phyloP scores from a whole-genome alignment of 1,140 invertebrate genomes.

The Pteromalus puparum region DNA sequence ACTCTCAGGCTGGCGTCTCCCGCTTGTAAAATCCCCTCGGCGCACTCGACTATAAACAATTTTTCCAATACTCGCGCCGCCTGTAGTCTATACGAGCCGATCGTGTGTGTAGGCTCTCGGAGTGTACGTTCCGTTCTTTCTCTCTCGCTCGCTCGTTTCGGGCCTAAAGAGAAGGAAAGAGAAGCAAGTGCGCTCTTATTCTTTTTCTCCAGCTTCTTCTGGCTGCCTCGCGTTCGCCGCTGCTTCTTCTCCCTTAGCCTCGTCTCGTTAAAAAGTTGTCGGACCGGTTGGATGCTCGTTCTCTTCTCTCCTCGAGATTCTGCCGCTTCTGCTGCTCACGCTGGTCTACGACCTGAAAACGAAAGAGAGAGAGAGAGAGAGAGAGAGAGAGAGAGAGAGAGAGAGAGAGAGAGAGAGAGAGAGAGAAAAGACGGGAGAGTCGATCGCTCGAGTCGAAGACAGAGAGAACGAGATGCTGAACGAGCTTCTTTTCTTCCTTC shows the following conservation, averaged over 20 bases:
- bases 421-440: neutral
- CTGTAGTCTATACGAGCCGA: neutral
- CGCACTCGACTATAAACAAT: slow-evolving; percentile 29
- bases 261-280: slow-evolving; percentile 75
- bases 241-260: slow-evolving; percentile 51
- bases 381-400: neutral
- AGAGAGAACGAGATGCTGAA: neutral
- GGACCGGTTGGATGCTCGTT: slow-evolving; percentile 73
- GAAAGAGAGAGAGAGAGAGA: slow-evolving; percentile 39
- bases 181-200: slow-evolving; percentile 33
- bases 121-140: neutral
- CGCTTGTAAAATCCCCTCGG: slow-evolving; percentile 29
- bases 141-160: slow-evolving; percentile 1
- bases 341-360: slow-evolving; percentile 72
- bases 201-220: slow-evolving; percentile 30
- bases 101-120: slow-evolving; percentile 11
- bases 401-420: slow-evolving; percentile 39
- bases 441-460: neutral
- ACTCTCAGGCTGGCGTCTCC: neutral
- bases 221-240: slow-evolving; percentile 7
- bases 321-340: slow-evolving; percentile 56
- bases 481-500: slow-evolving; percentile 15
- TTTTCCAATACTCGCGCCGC: slow-evolving; percentile 21
- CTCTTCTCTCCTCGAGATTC: slow-evolving; percentile 64
- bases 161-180: slow-evolving; percentile 20